Evolutionary conservation across 2,888 invertebrate species (phyloP).

Genomic region (Tipula unca): DNA sequence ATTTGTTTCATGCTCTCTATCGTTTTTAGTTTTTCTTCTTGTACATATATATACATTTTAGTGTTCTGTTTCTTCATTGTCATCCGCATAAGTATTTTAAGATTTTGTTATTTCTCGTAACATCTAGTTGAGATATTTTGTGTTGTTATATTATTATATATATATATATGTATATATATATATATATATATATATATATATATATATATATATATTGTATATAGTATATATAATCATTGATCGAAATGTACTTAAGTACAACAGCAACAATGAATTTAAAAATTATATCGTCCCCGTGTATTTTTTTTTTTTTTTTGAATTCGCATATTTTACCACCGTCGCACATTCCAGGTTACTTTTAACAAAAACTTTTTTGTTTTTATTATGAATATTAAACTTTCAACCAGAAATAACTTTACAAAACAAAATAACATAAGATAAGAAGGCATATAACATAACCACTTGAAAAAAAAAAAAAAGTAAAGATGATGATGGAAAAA

Average conservation of each 20-base stretch:
- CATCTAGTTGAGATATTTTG: slow-evolving; percentile 14
- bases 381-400: slow-evolving; percentile 19
- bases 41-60: background rate
- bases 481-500: slow-evolving; percentile 19
- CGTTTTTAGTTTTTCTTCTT: slow-evolving; percentile 8
- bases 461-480: background rate
- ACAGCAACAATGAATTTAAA: background rate
- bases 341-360: slow-evolving; percentile 18
- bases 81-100: slow-evolving; percentile 3
- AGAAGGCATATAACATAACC: slow-evolving; percentile 18
- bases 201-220: background rate
- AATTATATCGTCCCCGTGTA: background rate
- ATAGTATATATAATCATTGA: background rate
- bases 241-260: background rate
- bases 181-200: no score
- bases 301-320: background rate
- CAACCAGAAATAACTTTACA: background rate
- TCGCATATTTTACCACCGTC: slow-evolving; percentile 19
- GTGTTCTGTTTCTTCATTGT: background rate
- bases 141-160: slow-evolving; percentile 8
- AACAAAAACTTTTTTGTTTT: background rate
- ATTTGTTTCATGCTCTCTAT: background rate
- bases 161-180: background rate
- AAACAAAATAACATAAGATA: slow-evolving; percentile 16
- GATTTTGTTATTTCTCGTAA: slow-evolving; percentile 4